Evolutionary conservation across 2,888 invertebrate species (phyloP), one percentile per base, ranked within the genome.

Genomic region (Phragmatobia fuliginosa): DNA sequence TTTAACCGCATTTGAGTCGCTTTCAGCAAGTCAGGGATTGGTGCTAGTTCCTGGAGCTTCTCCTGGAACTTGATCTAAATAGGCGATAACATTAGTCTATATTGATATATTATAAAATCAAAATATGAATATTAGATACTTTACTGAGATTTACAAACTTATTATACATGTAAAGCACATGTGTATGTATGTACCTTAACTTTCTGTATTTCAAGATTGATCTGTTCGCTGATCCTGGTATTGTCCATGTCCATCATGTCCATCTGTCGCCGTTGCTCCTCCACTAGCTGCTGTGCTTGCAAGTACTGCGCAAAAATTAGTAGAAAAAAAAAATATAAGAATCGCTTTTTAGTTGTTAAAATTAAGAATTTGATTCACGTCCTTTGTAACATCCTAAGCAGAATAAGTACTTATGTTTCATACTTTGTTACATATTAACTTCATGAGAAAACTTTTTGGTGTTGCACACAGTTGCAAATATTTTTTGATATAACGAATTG

Each of bases 231-330:
- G 83, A 97, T 96, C 63, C 97, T 92, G 31, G 96, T 96, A 82
- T 97, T 97, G 81, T 97, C 97, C 95, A 97, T 96, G 82, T 97
- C 97, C 96, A 97, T 96, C 85, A 96, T 91, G 74, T 97, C 97
- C 83, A 97, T 95, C 82, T 97, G 97, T 1, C 97, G 93, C 0
- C 96, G 93, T 85, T 97, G 97, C 85, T 97, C 97, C 85, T 97
- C 97, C 0, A 97, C 97, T 64, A 96, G 88, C 87, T 97, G 97
- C 82, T 97, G 97, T 0, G 97, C 96, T 94, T 96, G 95, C 32
- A 96, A 85, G 82, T 96, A 97, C 94, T 95, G 72, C 0, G 6
- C 8, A 28, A 63, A 21, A 31, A 32, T 45, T n/a, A n/a, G n/a
- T n/a, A n/a, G n/a, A n/a, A n/a, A n/a, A n/a, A n/a, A n/a, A n/a